Evolutionary conservation across 2,797 vertebrate genomes (phyloP).

Genomic region (Halcyon chelicuti): DNA sequence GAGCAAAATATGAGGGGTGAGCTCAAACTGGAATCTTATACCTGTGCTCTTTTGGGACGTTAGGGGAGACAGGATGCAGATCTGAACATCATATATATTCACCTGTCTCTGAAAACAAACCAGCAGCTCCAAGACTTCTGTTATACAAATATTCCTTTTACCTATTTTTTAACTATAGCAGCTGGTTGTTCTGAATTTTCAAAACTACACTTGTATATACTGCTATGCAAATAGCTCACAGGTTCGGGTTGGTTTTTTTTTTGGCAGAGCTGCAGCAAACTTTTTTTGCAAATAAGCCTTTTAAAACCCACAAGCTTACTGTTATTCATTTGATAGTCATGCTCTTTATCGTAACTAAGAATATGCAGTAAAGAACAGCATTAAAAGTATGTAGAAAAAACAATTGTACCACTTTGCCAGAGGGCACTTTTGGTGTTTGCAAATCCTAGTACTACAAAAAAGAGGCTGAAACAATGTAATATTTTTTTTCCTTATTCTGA

Average conservation of each 20-base stretch:
- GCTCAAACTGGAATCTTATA: neutral
- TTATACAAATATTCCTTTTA: neutral
- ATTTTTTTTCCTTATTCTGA: neutral
- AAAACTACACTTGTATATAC: neutral
- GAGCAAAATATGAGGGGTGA: neutral
- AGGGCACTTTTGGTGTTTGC: constrained; percentile 20
- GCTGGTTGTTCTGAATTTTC: neutral
- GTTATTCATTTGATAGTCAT: constrained; percentile 52
- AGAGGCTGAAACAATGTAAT: neutral
- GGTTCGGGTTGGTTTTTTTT: neutral
- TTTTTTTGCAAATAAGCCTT: neutral
- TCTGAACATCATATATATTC: neutral
- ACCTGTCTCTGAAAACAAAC: neutral
- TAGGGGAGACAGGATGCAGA: neutral
- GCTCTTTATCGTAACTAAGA: constrained; percentile 38
- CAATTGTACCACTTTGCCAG: constrained; percentile 6
- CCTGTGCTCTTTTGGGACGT: neutral
- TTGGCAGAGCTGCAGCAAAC: neutral
- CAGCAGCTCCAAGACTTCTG: neutral
- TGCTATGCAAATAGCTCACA: neutral
- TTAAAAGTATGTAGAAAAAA: constrained; percentile 49
- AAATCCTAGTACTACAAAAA: constrained; percentile 8
- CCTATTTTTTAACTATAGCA: neutral
- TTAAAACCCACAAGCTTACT: constrained; percentile 15
- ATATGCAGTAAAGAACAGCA: constrained; percentile 32